Percentiles rank a stretch among this genome's conserved stretches.
These are phyloP conservation scores for Myotis davidii DNA, from an alignment of 2,113 vertebrate species.

Conservation along the genomic window DNA sequence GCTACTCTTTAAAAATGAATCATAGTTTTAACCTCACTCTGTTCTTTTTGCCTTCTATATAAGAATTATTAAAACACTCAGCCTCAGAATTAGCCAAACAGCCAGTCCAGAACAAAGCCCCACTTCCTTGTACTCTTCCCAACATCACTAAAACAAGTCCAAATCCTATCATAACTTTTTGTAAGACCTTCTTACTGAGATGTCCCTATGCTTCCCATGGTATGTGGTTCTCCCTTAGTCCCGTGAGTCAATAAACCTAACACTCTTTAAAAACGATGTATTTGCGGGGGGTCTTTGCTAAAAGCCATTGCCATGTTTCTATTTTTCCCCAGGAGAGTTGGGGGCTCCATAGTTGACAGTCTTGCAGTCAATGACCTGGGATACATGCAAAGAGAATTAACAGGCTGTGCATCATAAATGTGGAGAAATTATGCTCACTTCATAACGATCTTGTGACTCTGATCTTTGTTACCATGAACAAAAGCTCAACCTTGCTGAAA, in stretches of 20 bases:
- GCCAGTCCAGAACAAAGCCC: background rate
- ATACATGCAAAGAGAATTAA: background rate
- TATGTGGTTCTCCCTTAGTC: background rate
- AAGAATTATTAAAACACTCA: background rate
- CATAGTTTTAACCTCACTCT: background rate
- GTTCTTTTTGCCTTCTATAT: background rate
- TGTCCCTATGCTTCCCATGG: background rate
- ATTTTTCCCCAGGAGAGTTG: background rate
- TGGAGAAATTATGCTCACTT: background rate
- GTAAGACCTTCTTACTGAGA: background rate
- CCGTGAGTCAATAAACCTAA: background rate
- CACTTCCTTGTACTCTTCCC: background rate
- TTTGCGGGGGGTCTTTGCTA: background rate
- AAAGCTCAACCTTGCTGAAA: background rate
- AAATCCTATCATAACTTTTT: background rate
- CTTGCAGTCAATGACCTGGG: background rate
- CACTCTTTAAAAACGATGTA: background rate
- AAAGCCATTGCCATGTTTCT: background rate
- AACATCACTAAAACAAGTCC: background rate
- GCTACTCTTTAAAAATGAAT: background rate
- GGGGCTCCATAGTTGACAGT: background rate
- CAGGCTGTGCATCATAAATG: background rate
- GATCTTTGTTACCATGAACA: background rate
- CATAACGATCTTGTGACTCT: background rate
- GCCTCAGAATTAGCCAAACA: background rate